Evolutionary conservation across 2,888 invertebrate genomes (phyloP).

Genomic region (Hemaris fuciformis): DNA sequence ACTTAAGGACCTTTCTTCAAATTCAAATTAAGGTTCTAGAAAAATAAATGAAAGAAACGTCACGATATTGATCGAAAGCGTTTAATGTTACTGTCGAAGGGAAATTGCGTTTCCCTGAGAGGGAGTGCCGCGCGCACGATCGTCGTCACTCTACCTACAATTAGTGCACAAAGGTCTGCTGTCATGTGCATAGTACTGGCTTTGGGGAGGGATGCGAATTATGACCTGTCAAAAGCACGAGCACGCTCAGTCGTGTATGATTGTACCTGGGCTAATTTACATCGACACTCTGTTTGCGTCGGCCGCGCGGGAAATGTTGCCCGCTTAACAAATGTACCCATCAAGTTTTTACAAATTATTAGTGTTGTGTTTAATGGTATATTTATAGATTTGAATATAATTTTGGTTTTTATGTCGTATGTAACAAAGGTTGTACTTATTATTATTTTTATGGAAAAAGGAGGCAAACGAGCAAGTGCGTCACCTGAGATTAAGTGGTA

Average conservation of each 20-base stretch:
- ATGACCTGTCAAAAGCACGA: constrained; percentile 67
- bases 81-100: constrained; percentile 51
- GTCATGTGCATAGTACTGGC: constrained; percentile 49
- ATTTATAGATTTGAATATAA: too few species aligned
- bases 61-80: background rate
- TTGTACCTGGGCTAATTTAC: constrained; percentile 43
- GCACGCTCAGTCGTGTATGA: constrained; percentile 36
- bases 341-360: background rate
- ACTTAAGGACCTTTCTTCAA: background rate
- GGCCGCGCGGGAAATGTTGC: background rate
- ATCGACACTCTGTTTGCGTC: background rate
- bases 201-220: constrained; percentile 61
- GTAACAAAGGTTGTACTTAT: too few species aligned
- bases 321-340: background rate
- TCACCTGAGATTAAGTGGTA: too few species aligned
- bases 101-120: constrained; percentile 64
- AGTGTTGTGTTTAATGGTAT: too few species aligned
- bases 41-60: constrained; percentile 4
- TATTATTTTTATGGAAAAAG: too few species aligned
- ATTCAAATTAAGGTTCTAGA: background rate
- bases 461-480: too few species aligned
- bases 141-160: constrained; percentile 54
- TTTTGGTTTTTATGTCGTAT: too few species aligned
- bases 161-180: constrained; percentile 72
- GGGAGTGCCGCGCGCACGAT: constrained; percentile 56